Percentiles rank a stretch among this genome's conserved stretches.
Evolutionary conservation across 2,888 invertebrate species (phyloP).

Genomic region (Mellilla xanthometata): DNA sequence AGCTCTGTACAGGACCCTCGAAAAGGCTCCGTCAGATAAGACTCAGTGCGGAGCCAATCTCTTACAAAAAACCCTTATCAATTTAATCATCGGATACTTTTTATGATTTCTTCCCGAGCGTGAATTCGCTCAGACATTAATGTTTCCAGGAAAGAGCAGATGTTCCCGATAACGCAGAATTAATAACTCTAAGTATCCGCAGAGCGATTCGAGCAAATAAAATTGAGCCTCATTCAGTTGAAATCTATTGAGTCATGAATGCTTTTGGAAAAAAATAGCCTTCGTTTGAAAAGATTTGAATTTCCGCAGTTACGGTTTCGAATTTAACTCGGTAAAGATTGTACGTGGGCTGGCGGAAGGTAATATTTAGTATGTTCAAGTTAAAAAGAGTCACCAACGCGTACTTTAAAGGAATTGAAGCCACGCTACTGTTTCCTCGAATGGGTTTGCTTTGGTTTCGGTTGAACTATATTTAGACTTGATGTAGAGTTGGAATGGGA

Average conservation of each 20-base stretch:
- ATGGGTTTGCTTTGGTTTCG: too few species aligned
- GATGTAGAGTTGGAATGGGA: too few species aligned
- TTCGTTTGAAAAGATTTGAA: constrained; percentile 26
- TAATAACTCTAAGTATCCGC: constrained; percentile 55
- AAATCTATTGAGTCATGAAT: constrained; percentile 40
- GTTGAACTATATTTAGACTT: too few species aligned
- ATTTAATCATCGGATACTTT: constrained; percentile 64
- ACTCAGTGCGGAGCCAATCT: constrained; percentile 57
- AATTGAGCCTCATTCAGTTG: constrained; percentile 32
- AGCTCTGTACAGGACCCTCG: constrained; percentile 52
- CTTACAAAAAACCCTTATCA: constrained; percentile 59
- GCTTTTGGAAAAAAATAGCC: constrained; percentile 31
- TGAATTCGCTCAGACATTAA: constrained; percentile 38
- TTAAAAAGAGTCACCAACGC: neutral
- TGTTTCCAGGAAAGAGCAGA: constrained; percentile 37
- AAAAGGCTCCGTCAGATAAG: constrained; percentile 66
- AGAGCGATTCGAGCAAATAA: constrained; percentile 35
- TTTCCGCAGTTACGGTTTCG: constrained; percentile 28
- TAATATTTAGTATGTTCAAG: neutral
- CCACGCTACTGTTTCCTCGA: too few species aligned
- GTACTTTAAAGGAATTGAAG: too few species aligned
- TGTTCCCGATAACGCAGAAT: constrained; percentile 43
- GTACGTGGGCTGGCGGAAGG: constrained; percentile 1
- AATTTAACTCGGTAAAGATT: constrained; percentile 17
- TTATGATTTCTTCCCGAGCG: constrained; percentile 31